Evolutionary conservation across 2,888 invertebrate species (phyloP), one percentile per base, ranked within the genome.

Genomic region (Tubiluchus corallicola): DNA sequence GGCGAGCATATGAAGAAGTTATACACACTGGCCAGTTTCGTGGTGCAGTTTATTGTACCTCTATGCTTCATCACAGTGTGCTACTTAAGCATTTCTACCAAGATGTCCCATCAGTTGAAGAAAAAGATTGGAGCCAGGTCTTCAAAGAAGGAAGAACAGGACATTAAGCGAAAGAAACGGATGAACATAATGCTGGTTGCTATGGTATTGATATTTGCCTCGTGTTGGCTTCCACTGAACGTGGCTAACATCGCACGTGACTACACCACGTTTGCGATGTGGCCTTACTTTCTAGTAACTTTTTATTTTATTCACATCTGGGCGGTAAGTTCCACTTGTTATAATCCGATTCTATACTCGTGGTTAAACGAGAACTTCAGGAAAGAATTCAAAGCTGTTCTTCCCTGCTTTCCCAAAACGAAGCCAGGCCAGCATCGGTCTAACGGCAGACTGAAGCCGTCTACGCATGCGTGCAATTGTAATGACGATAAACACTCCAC

Each of bases 151-250:
- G 88, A 88, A 60, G 87, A 87, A 59, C 74, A 79, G 15, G 94
- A 92, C 59, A 75, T 88, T 43, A 81, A 82, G 56, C 71, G 92
- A 45, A 90, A 92, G 59, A 74, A 81, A 44, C 72, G 87, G 37
- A 92, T 94, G 4, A 92, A 96, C 64, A 76, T 85, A 52, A 98
- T 96, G 96, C 68, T 98, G 47, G 88, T 96, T 48, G 82, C 87
- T 2, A 98, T 98, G 96, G 96, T 73, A 5, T 77, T 79, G 9
- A 85, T 96, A 44, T 98, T 98, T 60, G 84, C 88, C 0, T 68
- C 85, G n/a, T 94, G 90, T 21, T 98, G 96, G 53, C 68, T 65
- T 50, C 63, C 64, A 3, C 53, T 96, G 47, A 96, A 96, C 61
- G 67, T 82, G 43, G 77, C 87, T 52, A 92, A 92, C 61, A 74